These are phyloP conservation scores for Leptinotarsa defecta DNA, from an alignment of 1,140 invertebrate species.

Conservation along the genomic window DNA sequence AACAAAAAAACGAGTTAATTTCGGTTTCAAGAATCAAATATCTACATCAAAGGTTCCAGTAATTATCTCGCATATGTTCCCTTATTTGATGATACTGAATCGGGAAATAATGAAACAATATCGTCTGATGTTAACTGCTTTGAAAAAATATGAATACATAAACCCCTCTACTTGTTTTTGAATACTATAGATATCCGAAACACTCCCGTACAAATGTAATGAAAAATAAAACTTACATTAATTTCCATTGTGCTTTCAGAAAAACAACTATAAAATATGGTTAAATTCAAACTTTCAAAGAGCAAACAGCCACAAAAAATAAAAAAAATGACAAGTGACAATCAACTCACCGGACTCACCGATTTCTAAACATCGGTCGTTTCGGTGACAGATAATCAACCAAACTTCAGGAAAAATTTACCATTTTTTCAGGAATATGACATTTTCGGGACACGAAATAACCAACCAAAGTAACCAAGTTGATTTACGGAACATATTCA, in stretches of 20 bases:
- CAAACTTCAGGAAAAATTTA: background rate
- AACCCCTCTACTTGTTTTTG: background rate
- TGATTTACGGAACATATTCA: too few relatives aligned
- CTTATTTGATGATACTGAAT: constrained; percentile 1
- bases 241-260: background rate
- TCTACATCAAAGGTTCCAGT: background rate
- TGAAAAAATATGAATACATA: background rate
- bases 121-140: background rate
- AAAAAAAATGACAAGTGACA: background rate
- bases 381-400: constrained; percentile 3
- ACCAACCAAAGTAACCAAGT: too few relatives aligned
- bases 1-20: background rate
- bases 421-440: too few relatives aligned
- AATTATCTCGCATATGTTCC: background rate
- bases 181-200: background rate
- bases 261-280: background rate
- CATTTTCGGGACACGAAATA: too few relatives aligned
- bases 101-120: background rate
- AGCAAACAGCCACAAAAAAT: background rate
- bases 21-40: too few relatives aligned
- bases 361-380: background rate
- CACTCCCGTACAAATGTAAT: background rate
- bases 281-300: background rate
- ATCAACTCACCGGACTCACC: background rate
- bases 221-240: background rate